phyloP scores from a whole-genome alignment of 2,888 invertebrate genomes.

The Orthonevra nobilis region DNA sequence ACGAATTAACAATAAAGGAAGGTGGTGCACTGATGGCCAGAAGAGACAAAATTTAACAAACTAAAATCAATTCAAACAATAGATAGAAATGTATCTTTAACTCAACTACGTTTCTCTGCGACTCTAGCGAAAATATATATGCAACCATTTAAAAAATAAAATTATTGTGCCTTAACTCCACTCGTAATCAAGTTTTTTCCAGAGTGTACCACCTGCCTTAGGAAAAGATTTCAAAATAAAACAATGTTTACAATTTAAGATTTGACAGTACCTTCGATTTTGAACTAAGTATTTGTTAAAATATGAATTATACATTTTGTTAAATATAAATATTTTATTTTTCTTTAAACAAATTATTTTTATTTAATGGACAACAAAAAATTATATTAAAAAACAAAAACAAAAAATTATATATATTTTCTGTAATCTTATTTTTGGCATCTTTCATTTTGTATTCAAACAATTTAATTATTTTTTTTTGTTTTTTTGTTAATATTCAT shows the following conservation, averaged over 20 bases:
- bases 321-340: too few relatives aligned
- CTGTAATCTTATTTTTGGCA: background rate
- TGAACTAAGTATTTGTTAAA: constrained; percentile 61
- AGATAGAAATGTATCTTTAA: too few relatives aligned
- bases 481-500: constrained; percentile 66
- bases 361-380: constrained; percentile 42
- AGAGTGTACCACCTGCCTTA: constrained; percentile 15
- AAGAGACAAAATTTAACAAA: too few relatives aligned
- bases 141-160: too few relatives aligned
- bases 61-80: too few relatives aligned
- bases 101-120: too few relatives aligned
- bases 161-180: too few relatives aligned
- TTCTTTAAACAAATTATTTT: constrained; percentile 20
- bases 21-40: constrained; percentile 43
- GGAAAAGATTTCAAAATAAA: background rate
- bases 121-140: too few relatives aligned
- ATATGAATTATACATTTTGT: constrained; percentile 33
- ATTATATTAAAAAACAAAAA: constrained; percentile 46
- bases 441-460: background rate
- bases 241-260: constrained; percentile 13
- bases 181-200: background rate
- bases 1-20: constrained; percentile 4
- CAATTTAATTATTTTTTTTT: constrained; percentile 12
- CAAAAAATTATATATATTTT: constrained; percentile 11
- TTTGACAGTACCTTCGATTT: constrained; percentile 58